Evolutionary conservation across 2,797 vertebrate species (phyloP).

Genomic region (Melanotaenia trifasciata): DNA sequence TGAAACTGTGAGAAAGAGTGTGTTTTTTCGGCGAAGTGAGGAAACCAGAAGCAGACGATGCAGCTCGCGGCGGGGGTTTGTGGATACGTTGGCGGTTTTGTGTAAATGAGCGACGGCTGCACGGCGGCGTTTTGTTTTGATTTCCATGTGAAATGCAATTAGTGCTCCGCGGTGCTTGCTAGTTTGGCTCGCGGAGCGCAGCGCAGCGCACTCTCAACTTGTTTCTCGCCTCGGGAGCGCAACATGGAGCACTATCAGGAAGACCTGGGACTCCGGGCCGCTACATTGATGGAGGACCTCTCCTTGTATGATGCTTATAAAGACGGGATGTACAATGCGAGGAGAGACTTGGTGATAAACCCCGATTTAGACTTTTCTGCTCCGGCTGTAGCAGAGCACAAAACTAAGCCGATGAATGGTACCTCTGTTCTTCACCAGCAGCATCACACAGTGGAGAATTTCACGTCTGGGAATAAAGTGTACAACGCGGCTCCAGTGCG

Average conservation of each 20-base stretch:
- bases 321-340: constrained; percentile 78
- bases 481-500: constrained; percentile 84
- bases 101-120: constrained; percentile 66
- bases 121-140: constrained; percentile 79
- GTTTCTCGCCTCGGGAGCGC: constrained; percentile 64
- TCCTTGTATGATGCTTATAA: constrained; percentile 82
- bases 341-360: constrained; percentile 78
- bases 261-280: constrained; percentile 82
- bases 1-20: constrained; percentile 79
- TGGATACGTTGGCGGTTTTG: constrained; percentile 42
- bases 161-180: constrained; percentile 75
- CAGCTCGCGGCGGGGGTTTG: constrained; percentile 51
- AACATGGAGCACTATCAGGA: constrained; percentile 89
- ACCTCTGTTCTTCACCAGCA: constrained; percentile 81
- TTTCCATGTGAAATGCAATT: constrained; percentile 84
- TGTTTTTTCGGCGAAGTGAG: constrained; percentile 50
- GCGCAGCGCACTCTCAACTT: constrained; percentile 75
- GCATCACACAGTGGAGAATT: constrained; percentile 84
- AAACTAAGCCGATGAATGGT: constrained; percentile 83
- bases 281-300: constrained; percentile 84
- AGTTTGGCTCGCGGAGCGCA: constrained; percentile 69
- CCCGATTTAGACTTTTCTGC: constrained; percentile 82
- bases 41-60: constrained; percentile 61
- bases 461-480: constrained; percentile 83
- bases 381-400: constrained; percentile 70